phyloP scores from a whole-genome alignment of 2,113 vertebrate genomes.

The Hydrolagus affinis region DNA sequence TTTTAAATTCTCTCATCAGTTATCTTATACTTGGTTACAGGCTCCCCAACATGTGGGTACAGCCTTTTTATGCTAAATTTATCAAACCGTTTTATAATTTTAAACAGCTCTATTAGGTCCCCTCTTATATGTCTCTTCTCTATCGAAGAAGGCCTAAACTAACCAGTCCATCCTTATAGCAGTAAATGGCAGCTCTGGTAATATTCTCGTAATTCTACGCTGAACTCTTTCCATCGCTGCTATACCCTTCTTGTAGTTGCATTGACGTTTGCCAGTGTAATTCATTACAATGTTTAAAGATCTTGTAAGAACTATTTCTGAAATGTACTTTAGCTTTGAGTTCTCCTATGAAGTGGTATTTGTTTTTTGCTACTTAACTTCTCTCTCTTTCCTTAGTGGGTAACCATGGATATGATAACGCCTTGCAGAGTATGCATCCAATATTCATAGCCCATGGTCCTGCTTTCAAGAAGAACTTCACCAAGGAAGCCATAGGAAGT shows the following conservation, averaged over 20 bases:
- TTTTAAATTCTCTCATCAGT: no score
- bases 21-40: no score
- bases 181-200: no score
- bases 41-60: no score
- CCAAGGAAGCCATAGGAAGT: slow-evolving; percentile 62
- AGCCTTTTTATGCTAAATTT: no score
- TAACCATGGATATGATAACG: slow-evolving; percentile 84
- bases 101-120: no score
- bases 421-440: slow-evolving; percentile 75
- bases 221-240: neutral
- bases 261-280: neutral
- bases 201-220: no score
- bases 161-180: no score
- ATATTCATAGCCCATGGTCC: slow-evolving; percentile 79
- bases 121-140: no score
- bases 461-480: slow-evolving; percentile 66
- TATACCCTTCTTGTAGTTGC: neutral
- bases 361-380: slow-evolving; percentile 20
- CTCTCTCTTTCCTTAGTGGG: slow-evolving; percentile 59
- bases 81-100: no score
- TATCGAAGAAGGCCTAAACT: no score
- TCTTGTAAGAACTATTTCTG: neutral
- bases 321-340: neutral
- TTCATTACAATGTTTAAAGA: neutral
- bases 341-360: neutral